Evolutionary conservation across 2,797 vertebrate species (phyloP).

Genomic region (Eremophila alpestris): DNA sequence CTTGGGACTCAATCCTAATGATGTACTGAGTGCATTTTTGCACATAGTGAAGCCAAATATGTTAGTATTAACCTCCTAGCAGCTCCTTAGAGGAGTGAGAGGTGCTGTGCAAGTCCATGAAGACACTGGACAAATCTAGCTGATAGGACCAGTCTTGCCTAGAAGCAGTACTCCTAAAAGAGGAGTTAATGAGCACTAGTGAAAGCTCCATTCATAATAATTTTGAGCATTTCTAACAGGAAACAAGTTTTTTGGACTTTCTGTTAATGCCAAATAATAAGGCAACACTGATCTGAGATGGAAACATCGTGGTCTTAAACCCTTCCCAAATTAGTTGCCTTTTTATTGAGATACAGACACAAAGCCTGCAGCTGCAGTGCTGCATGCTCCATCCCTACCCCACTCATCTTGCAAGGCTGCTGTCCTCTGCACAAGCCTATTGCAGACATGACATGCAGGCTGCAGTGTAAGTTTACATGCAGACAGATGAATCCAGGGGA

Average conservation of each 20-base stretch:
- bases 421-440: neutral
- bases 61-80: neutral
- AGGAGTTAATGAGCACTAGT: neutral
- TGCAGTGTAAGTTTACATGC: neutral
- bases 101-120: neutral
- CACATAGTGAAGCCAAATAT: neutral
- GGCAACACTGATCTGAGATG: neutral
- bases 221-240: neutral
- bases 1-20: neutral
- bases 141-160: neutral
- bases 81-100: neutral
- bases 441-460: neutral
- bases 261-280: neutral
- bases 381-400: neutral
- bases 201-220: neutral
- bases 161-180: neutral
- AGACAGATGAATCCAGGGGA: neutral
- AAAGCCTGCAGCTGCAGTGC: neutral
- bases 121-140: neutral
- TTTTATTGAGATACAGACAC: neutral
- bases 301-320: neutral
- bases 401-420: neutral
- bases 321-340: neutral
- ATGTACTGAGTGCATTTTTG: fast-evolving
- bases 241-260: neutral